A percentile compares a stretch with the other conserved stretches of the same genome.
phyloP scores from a whole-genome alignment of 2,113 vertebrate species.

The Siphamia tubifer region DNA sequence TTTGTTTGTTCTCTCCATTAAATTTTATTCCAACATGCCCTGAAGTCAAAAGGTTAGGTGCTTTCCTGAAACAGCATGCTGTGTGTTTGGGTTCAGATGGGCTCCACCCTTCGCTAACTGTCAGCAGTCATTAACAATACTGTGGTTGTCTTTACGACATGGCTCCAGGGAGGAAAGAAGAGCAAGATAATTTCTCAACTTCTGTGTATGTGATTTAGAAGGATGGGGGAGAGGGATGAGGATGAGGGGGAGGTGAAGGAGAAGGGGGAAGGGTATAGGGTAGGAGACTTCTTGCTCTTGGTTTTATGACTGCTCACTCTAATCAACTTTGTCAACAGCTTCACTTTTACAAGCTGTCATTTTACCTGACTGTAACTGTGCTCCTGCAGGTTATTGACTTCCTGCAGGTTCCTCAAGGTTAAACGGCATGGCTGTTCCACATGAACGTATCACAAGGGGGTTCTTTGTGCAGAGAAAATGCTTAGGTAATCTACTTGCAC shows the following conservation, averaged over 20 bases:
- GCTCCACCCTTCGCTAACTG: constrained; percentile 18
- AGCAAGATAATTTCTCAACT: constrained; percentile 5
- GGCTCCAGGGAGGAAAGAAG: background rate
- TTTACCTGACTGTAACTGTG: background rate
- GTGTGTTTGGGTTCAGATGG: background rate
- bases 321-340: constrained; percentile 10
- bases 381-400: constrained; percentile 14
- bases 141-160: constrained; percentile 10
- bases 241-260: no score
- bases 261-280: background rate
- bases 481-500: no score
- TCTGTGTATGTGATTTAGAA: constrained; percentile 23
- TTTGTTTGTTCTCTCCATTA: background rate
- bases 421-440: no score
- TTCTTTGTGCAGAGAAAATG: no score
- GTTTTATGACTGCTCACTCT: constrained; percentile 21
- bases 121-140: constrained; percentile 27
- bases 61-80: constrained; percentile 11
- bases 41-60: constrained; percentile 11
- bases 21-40: background rate
- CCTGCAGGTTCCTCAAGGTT: constrained; percentile 9
- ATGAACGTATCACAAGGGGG: no score
- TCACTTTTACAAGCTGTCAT: constrained; percentile 26
- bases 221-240: background rate
- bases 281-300: background rate